phyloP scores from a whole-genome alignment of 2,797 vertebrate genomes.

The Anisognathus igniventris region DNA sequence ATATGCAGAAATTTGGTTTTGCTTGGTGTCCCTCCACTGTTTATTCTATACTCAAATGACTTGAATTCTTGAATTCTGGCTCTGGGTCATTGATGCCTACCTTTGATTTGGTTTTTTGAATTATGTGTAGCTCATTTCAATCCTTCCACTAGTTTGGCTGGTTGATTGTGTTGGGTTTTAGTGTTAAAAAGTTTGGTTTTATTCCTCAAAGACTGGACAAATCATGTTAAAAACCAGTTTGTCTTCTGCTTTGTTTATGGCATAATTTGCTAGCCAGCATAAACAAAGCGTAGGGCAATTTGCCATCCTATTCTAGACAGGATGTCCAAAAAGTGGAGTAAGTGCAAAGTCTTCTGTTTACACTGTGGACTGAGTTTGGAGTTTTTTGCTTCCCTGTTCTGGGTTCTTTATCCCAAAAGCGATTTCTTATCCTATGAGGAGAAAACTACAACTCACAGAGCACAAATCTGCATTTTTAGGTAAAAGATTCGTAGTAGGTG shows the following conservation, averaged over 20 bases:
- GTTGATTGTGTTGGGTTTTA: not conserved
- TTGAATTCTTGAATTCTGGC: not conserved
- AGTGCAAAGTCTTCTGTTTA: not conserved
- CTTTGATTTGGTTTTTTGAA: not conserved
- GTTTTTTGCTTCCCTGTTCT: not conserved
- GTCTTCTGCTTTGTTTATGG: not conserved
- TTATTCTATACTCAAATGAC: not conserved
- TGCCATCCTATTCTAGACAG: conserved; percentile 6
- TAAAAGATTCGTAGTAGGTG: not conserved
- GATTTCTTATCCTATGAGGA: not conserved
- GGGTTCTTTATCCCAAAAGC: not conserved
- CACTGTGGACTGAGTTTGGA: not conserved
- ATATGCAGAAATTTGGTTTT: not conserved
- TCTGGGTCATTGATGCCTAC: not conserved
- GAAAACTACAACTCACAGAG: not conserved
- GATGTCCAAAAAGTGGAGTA: conserved; percentile 3
- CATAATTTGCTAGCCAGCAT: not conserved
- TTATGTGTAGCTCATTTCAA: not conserved
- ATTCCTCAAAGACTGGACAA: not conserved
- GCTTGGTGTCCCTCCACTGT: not conserved
- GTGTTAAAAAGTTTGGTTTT: not conserved
- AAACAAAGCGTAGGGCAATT: not conserved
- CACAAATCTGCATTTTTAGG: not conserved
- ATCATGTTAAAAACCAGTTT: not conserved
- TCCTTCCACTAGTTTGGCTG: not conserved